Evolutionary conservation across 1,140 invertebrate species (phyloP), one percentile per base, ranked within the genome.

Genomic region (Mycetomoellerius zeteki): DNA sequence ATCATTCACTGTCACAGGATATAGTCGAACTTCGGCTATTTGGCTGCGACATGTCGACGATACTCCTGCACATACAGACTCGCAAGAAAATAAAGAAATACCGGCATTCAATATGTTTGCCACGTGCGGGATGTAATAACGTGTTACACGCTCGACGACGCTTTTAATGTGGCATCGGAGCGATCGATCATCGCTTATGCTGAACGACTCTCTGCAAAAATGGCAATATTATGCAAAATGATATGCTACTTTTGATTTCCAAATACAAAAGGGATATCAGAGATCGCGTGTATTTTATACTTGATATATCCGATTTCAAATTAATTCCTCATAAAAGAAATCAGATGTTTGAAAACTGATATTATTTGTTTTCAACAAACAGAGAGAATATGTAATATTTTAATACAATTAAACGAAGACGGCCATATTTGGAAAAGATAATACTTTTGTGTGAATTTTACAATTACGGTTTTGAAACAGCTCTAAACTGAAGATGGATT

Each of bases 1-100:
- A 88, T 89, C 64, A 65, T 64, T 89, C 87, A 89, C 88, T 85
- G 82, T 88, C 88, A 71, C 71, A 8, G 50, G 33, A 71, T 88
- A 85, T 56, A 69, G 64, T 47, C 64, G 71, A 85, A 75, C 60
- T 75, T 85, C 1, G 37, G 54, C 52, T 82, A 72, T 82, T 82
- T 82, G 54, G 54, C 27, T n/a, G 69, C 37, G 80, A 73, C 80
- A 60, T 43, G n/a, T 50, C 54, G 69, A n/a, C 19, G 50, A 56
- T 72, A 33, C 50, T 72, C 14, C 7, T 33, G 33, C 24, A 16
- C 24, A 30, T 43, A 21, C 6, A 72, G 12, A 47, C 16, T 16
- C 0, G 19, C 30, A 82, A 82, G 58, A 73, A 60, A 58, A 82
- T 54, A 30, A 47, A 47, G 12, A 60, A 58, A 73, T 58, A 72